A percentile compares a stretch with the other conserved stretches of the same genome.
These are phyloP conservation scores for Drosophila obscura DNA, from an alignment of 1,140 invertebrate genomes.

Conservation along the genomic window DNA sequence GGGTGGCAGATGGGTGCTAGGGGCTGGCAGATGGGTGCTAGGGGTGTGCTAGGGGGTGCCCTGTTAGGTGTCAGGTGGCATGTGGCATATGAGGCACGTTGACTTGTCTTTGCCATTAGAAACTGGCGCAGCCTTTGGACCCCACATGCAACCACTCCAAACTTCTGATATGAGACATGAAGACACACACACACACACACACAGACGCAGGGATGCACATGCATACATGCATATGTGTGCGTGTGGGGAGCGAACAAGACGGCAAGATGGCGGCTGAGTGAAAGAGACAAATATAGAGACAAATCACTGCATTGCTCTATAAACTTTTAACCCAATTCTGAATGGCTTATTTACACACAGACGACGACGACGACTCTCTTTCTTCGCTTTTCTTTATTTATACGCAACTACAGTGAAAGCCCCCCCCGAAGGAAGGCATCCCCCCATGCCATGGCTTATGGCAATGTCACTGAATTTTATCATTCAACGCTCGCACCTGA, in stretches of 20 bases:
- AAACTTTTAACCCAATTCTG: conserved; percentile 79
- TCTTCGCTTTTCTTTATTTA: not conserved
- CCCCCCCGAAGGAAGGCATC: too few relatives aligned
- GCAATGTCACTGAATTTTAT: too few relatives aligned
- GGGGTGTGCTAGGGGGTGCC: not conserved
- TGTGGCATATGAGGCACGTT: conserved; percentile 45
- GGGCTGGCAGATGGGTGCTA: not conserved
- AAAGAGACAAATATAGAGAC: conserved; percentile 38
- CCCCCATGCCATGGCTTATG: too few relatives aligned
- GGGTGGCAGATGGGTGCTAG: not conserved
- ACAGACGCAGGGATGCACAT: not conserved
- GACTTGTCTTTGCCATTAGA: conserved; percentile 66
- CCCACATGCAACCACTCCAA: conserved; percentile 76
- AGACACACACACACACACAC: conserved; percentile 16
- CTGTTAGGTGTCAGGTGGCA: conserved; percentile 32
- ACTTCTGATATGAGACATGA: conserved; percentile 60
- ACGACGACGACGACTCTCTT: conserved; percentile 47
- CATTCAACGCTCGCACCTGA: too few relatives aligned
- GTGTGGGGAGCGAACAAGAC: not conserved
- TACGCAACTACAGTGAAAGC: too few relatives aligned
- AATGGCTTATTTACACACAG: conserved; percentile 76
- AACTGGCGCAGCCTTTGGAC: conserved; percentile 73
- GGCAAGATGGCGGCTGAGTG: not conserved
- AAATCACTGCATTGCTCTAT: conserved; percentile 79
- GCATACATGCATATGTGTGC: not conserved